phyloP scores from a whole-genome alignment of 2,113 vertebrate species.

The Odontophorus gujanensis region DNA sequence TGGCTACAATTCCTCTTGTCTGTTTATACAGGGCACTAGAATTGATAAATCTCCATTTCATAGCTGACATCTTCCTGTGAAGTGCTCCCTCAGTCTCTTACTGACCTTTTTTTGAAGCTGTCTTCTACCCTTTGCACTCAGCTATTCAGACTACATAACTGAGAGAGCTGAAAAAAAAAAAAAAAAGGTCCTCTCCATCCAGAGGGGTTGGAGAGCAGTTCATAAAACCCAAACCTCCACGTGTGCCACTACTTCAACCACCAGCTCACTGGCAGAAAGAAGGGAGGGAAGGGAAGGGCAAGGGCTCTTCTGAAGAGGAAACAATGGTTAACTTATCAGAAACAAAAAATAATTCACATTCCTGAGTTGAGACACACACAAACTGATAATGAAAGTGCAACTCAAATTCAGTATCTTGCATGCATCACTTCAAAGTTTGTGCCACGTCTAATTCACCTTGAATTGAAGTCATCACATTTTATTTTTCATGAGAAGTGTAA shows the following conservation, averaged over 20 bases:
- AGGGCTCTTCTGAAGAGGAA: neutral
- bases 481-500: neutral
- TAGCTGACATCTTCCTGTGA: conserved; percentile 2
- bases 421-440: neutral
- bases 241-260: neutral
- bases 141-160: neutral
- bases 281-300: neutral
- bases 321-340: neutral
- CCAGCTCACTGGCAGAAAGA: neutral
- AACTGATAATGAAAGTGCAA: neutral
- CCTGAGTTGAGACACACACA: neutral
- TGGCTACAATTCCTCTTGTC: neutral
- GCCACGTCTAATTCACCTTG: neutral
- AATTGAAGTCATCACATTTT: neutral
- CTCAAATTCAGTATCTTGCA: neutral
- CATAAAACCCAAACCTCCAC: neutral
- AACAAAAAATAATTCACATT: neutral
- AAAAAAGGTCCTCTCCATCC: neutral
- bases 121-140: neutral
- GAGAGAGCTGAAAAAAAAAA: neutral
- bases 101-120: neutral
- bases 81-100: neutral
- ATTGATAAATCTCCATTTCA: conserved; percentile 38
- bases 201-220: neutral
- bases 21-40: conserved; percentile 17